Conservation (phyloP, 2,888 invertebrate species). For the Nebria brevicollis region DNA sequence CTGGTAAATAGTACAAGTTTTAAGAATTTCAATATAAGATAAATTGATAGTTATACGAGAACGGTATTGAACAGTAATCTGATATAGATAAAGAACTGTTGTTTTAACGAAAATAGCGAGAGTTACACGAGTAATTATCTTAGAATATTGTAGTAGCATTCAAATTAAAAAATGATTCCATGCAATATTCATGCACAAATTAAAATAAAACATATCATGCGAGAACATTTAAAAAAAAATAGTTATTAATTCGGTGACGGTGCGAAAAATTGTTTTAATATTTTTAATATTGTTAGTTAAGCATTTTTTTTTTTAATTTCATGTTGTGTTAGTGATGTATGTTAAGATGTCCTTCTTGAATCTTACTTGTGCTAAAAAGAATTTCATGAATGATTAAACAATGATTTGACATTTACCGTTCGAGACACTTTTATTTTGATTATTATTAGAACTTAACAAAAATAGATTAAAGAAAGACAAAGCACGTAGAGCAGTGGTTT, state of each 20-base stretch:
- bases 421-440: not conserved
- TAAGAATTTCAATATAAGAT: too few species aligned
- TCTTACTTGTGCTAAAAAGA: conserved; percentile 37
- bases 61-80: not conserved
- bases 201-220: conserved; percentile 4
- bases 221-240: not conserved
- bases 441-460: not conserved
- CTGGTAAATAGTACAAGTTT: too few species aligned
- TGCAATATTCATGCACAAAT: conserved; percentile 3
- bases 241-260: conserved; percentile 19
- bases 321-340: conserved; percentile 41
- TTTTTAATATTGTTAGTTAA: conserved; percentile 42
- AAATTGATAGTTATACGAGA: too few species aligned
- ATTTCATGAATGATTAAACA: conserved; percentile 28
- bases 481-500: conserved; percentile 34
- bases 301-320: conserved; percentile 25
- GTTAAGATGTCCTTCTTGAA: conserved; percentile 42
- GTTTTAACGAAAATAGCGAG: not conserved
- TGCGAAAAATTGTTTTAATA: conserved; percentile 25
- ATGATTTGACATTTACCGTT: conserved; percentile 15
- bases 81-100: not conserved
- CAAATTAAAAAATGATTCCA: not conserved
- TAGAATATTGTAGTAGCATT: not conserved
- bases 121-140: not conserved
- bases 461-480: conserved; percentile 14